A percentile compares a stretch with the other conserved stretches of the same genome.
Conservation (phyloP, 2,888 invertebrate species). For the Latheticus oryzae region DNA sequence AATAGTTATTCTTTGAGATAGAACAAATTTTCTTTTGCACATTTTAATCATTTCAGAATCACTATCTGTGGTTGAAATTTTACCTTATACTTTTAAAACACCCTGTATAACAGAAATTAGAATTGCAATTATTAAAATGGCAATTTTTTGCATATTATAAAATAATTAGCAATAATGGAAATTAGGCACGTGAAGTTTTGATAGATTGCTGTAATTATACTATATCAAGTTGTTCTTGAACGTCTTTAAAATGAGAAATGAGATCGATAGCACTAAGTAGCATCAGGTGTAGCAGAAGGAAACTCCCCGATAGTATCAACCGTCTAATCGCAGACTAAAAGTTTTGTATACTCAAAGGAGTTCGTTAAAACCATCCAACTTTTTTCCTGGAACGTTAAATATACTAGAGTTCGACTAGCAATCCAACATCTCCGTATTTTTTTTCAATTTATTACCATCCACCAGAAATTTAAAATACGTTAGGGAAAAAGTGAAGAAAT, state of each 20-base stretch:
- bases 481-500: too few species aligned
- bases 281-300: slow-evolving; percentile 26
- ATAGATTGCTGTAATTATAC: not conserved
- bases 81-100: too few species aligned
- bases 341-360: slow-evolving; percentile 25
- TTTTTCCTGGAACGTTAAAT: slow-evolving; percentile 11
- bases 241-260: not conserved
- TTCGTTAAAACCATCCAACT: slow-evolving; percentile 23
- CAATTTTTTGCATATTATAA: not conserved
- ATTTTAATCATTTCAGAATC: too few species aligned
- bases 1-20: too few species aligned
- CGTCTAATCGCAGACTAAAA: slow-evolving; percentile 22
- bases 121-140: not conserved
- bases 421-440: too few species aligned
- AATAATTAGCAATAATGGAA: not conserved
- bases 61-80: too few species aligned
- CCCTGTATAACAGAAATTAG: too few species aligned
- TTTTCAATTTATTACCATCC: too few species aligned
- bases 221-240: not conserved
- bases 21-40: too few species aligned
- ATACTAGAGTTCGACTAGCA: too few species aligned
- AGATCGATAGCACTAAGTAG: slow-evolving; percentile 20
- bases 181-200: not conserved
- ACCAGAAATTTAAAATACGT: too few species aligned
- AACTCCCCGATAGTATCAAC: slow-evolving; percentile 7